A percentile compares a stretch with the other conserved stretches of the same genome.
Evolutionary conservation across 2,888 invertebrate genomes (phyloP).

Genomic region (Philopedon plagiatum): DNA sequence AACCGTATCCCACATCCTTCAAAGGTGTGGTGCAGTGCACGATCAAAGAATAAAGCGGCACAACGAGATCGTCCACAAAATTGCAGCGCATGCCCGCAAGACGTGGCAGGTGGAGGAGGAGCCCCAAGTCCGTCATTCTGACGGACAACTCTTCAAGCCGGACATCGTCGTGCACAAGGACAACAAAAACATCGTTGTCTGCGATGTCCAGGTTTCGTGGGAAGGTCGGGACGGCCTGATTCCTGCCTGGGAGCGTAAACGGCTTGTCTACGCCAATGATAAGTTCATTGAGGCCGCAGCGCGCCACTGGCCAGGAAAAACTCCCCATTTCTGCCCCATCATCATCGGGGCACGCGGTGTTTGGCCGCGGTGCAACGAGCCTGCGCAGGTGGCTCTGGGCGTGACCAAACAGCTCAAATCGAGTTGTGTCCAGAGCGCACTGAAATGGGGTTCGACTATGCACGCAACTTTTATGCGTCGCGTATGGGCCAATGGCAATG

Average conservation of each 20-base stretch:
- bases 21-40: conserved; percentile 53
- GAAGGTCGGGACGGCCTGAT: conserved; percentile 8
- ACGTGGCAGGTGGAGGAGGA: conserved; percentile 50
- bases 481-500: conserved; percentile 24
- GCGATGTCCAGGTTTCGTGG: conserved; percentile 48
- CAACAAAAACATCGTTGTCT: conserved; percentile 21
- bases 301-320: conserved; percentile 42
- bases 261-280: conserved; percentile 24
- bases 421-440: conserved; percentile 38
- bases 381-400: conserved; percentile 6
- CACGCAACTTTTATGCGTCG: conserved; percentile 39
- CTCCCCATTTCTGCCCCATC: conserved; percentile 41
- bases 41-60: conserved; percentile 44
- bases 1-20: conserved; percentile 55
- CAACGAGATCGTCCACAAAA: conserved; percentile 49
- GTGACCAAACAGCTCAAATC: conserved; percentile 27
- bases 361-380: conserved; percentile 52
- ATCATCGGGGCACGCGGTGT: conserved; percentile 55
- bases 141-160: conserved; percentile 54
- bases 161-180: conserved; percentile 36
- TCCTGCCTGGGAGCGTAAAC: not conserved
- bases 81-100: conserved; percentile 28
- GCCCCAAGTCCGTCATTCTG: conserved; percentile 49
- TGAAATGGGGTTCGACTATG: conserved; percentile 49
- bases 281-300: conserved; percentile 51